phyloP scores from a whole-genome alignment of 2,888 invertebrate species.

The Temnothorax rugatulus region DNA sequence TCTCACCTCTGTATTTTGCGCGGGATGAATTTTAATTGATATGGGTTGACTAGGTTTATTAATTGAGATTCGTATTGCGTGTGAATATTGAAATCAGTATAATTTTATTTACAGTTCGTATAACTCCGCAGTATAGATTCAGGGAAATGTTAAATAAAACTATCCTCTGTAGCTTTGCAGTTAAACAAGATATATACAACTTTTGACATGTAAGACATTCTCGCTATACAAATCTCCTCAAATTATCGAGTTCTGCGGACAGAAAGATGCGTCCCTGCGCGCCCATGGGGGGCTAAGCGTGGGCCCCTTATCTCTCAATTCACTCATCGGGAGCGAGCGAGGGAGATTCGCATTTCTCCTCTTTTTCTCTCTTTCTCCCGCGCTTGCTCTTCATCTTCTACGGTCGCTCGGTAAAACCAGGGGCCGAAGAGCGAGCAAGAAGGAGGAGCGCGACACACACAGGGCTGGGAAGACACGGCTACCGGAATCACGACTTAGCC shows the following conservation, averaged over 20 bases:
- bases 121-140: neutral
- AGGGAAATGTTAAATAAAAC: neutral
- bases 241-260: neutral
- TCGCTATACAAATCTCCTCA: neutral
- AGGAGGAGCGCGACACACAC: constrained; percentile 70
- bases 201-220: neutral
- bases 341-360: constrained; percentile 54
- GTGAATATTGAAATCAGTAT: constrained; percentile 6
- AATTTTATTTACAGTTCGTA: neutral
- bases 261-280: constrained; percentile 74
- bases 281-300: constrained; percentile 77
- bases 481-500: constrained; percentile 86
- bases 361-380: constrained; percentile 56
- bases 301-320: constrained; percentile 85
- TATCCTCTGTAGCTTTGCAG: neutral
- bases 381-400: constrained; percentile 40
- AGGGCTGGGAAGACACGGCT: constrained; percentile 83
- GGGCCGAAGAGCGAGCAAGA: constrained; percentile 58
- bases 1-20: neutral
- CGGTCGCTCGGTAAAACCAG: constrained; percentile 45
- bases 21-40: constrained; percentile 19
- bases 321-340: constrained; percentile 77
- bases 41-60: neutral
- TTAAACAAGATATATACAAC: neutral
- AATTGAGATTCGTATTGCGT: neutral